Evolutionary conservation across 2,888 invertebrate species (phyloP), one percentile per base, ranked within the genome.

Genomic region (Sphaerophoria rueppellii): DNA sequence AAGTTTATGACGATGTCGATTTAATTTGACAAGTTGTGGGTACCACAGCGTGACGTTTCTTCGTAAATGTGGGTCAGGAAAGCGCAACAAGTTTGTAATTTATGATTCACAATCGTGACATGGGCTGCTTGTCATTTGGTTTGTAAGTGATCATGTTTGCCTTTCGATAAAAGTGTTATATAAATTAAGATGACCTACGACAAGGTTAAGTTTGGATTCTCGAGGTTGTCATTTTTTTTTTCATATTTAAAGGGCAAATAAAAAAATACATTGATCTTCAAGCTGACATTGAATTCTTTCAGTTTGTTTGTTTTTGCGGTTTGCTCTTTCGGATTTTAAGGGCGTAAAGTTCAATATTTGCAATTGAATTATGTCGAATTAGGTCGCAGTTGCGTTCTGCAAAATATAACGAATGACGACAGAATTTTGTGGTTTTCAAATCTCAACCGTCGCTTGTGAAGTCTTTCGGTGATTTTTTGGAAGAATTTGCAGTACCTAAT

Each of bases 121-220:
- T 48, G 12, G 35, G 50, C 35, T 70, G 69, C 14, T 48, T 24
- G 16, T 46, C 37, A 35, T 34, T 73, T 40, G 6, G 6, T 40
- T 40, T 57, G 55, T 32, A 73, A 80, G 43, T 70, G 50, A 70
- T 70, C 35, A 48, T 75, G 75, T 80, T 80, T 80, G 58, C 70
- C 69, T 75, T 63, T 63, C 40, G 67, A 63, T 63, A 46, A 32
- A 70, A 43, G 9, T 43, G 55, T 65, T 50, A 35, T 40, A 37
- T 70, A 58, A 81, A 81, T 81, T 75, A 9, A 81, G 52, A 65
- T 72, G 75, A 81, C 80, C 80, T 81, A 81, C 43, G 70, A 52
- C 70, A 75, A 80, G 80, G 75, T 75, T 70, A 63, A 61, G 69
- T 48, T 63, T 48, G 48, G 48, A 4, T 61, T 46, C 37, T 60